phyloP scores from a whole-genome alignment of 2,797 vertebrate species.

The Bryconaethiops microstoma region DNA sequence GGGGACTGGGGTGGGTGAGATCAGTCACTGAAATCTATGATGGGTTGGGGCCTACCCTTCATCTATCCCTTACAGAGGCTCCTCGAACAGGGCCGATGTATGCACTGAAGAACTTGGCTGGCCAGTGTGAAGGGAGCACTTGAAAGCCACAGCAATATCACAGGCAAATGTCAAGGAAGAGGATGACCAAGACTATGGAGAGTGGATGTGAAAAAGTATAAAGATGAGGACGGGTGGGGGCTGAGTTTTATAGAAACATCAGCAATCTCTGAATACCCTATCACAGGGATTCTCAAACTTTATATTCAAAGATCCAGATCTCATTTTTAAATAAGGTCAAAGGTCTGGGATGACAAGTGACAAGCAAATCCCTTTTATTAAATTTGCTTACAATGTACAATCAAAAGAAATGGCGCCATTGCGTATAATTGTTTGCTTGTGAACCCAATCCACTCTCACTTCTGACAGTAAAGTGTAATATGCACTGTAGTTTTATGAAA shows the following conservation, averaged over 20 bases:
- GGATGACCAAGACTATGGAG: conserved; percentile 47
- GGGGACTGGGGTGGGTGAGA: background rate
- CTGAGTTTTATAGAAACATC: conserved; percentile 14
- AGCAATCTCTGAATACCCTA: conserved; percentile 17
- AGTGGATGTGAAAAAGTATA: conserved; percentile 25
- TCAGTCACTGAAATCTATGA: background rate
- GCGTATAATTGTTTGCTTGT: no score
- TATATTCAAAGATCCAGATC: no score
- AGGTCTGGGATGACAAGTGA: no score
- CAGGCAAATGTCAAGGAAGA: conserved; percentile 68
- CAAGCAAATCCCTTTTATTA: no score
- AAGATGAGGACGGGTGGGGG: conserved; percentile 17
- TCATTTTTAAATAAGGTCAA: no score
- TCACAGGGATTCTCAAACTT: no score
- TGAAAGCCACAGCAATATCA: conserved; percentile 74
- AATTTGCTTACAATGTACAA: no score
- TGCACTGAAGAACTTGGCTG: conserved; percentile 68
- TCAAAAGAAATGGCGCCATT: no score
- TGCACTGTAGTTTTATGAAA: no score
- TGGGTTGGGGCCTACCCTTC: background rate
- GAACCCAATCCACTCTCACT: no score
- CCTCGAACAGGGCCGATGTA: conserved; percentile 41
- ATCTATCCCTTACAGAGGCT: conserved; percentile 36
- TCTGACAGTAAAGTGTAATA: no score
- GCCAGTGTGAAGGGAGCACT: conserved; percentile 69